These are phyloP conservation scores for Menura novaehollandiae DNA, from an alignment of 2,113 vertebrate genomes.

Conservation along the genomic window DNA sequence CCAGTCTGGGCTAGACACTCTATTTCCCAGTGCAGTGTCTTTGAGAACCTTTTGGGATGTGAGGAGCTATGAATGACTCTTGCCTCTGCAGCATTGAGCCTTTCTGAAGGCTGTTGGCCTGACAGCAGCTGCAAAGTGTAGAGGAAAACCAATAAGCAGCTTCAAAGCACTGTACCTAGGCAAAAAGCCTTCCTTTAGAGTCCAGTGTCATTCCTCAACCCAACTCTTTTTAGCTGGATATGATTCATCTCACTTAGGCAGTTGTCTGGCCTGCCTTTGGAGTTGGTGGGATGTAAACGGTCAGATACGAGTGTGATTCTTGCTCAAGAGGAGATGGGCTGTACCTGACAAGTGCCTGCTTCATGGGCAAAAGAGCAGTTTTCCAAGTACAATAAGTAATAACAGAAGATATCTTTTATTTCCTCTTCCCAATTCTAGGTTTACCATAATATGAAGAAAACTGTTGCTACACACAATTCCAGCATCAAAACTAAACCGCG, in stretches of 20 bases:
- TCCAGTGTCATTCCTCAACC: not conserved
- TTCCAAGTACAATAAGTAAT: not conserved
- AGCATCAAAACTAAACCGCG: not conserved
- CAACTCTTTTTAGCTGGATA: not conserved
- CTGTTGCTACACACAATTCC: not conserved
- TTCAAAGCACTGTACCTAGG: not conserved
- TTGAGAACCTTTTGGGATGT: not conserved
- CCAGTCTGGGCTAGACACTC: not conserved
- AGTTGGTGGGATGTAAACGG: not conserved
- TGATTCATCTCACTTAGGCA: not conserved
- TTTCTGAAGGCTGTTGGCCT: not conserved
- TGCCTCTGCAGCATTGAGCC: not conserved
- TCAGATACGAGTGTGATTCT: not conserved
- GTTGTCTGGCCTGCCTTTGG: not conserved
- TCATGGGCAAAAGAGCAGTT: not conserved
- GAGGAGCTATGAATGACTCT: not conserved
- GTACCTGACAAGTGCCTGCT: not conserved
- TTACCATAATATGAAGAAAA: slow-evolving; percentile 53
- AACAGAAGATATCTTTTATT: not conserved
- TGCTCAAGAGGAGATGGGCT: not conserved
- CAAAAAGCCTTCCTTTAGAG: not conserved
- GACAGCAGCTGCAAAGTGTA: not conserved
- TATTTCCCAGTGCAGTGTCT: not conserved
- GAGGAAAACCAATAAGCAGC: not conserved
- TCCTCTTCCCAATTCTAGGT: slow-evolving; percentile 41